These are phyloP conservation scores for Congeria kusceri DNA, from an alignment of 2,888 invertebrate species.

Conservation along the genomic window DNA sequence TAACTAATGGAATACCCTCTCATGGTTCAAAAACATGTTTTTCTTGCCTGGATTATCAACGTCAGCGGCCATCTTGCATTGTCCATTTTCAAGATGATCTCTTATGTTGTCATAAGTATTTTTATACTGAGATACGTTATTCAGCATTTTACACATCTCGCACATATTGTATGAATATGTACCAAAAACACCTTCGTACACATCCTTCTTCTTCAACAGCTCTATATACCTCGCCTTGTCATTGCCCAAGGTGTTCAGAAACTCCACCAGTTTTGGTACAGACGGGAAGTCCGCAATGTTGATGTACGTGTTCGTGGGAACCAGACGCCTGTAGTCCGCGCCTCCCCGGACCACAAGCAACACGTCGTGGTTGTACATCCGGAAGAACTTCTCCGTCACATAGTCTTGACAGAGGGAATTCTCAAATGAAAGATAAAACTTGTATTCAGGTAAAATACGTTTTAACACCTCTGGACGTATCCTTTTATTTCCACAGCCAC, in stretches of 20 bases:
- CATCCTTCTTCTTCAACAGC: neutral
- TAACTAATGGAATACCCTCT: too few relatives aligned
- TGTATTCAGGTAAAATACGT: constrained; percentile 4
- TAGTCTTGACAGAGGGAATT: constrained; percentile 27
- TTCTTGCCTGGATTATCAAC: too few relatives aligned
- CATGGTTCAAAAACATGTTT: too few relatives aligned
- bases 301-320: too few relatives aligned
- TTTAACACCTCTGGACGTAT: neutral
- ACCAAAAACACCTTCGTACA: neutral
- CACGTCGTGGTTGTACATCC: neutral
- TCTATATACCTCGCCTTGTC: constrained; percentile 1
- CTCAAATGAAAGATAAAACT: constrained; percentile 24
- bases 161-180: neutral
- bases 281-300: constrained; percentile 1
- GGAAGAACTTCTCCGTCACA: constrained; percentile 14
- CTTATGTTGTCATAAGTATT: neutral
- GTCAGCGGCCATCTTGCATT: neutral
- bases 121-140: neutral
- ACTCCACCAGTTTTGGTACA: neutral
- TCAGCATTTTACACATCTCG: constrained; percentile 9
- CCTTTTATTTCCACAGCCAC: neutral
- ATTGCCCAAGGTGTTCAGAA: neutral
- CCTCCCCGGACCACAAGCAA: too few relatives aligned
- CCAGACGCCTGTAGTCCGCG: too few relatives aligned
- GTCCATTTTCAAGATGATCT: neutral